A percentile compares a stretch with the other conserved stretches of the same genome.
These are phyloP conservation scores for Sciurus vulgaris DNA, from an alignment of 2,797 vertebrate species.

Conservation along the genomic window DNA sequence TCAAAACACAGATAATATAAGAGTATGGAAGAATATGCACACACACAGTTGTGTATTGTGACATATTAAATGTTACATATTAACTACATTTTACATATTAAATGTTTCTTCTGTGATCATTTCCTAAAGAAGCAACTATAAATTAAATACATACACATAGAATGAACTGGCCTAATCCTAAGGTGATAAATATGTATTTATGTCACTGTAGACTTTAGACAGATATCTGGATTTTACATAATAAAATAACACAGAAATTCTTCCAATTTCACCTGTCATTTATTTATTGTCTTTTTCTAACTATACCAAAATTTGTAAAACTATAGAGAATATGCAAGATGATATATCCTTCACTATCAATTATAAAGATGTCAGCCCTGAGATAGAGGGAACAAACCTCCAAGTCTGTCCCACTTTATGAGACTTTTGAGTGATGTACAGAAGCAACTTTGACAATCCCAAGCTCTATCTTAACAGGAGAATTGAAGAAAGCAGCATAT, in stretches of 20 bases:
- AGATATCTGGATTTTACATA: not conserved
- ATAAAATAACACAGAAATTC: not conserved
- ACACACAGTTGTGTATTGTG: not conserved
- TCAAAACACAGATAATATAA: slow-evolving; percentile 68
- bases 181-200: not conserved
- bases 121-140: slow-evolving; percentile 29
- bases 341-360: not conserved
- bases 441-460: not conserved
- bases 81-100: not conserved
- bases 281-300: not conserved
- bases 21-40: not conserved
- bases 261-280: not conserved
- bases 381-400: not conserved
- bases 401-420: not conserved
- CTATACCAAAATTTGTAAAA: not conserved
- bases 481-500: not conserved
- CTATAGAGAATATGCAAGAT: not conserved
- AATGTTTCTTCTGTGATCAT: not conserved
- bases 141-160: not conserved
- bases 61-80: not conserved
- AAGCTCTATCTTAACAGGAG: not conserved
- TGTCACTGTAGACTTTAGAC: not conserved
- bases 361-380: not conserved
- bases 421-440: not conserved
- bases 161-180: not conserved